Percentiles rank a stretch among this genome's conserved stretches.
Conservation (phyloP, 2,113 vertebrate species). For the Numida meleagris region DNA sequence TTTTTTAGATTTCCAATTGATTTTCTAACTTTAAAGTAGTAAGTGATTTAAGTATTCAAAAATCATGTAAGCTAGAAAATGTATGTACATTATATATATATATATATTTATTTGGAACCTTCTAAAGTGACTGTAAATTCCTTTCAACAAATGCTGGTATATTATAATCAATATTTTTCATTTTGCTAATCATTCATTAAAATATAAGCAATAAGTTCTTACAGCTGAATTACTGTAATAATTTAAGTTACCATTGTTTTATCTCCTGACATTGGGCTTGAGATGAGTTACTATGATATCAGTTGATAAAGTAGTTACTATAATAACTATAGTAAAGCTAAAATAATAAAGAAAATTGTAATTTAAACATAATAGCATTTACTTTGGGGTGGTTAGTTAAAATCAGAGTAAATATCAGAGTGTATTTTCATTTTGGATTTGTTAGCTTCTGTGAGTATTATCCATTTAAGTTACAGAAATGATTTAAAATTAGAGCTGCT, state of each 20-base stretch:
- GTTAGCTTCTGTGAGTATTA: neutral
- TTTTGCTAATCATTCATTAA: neutral
- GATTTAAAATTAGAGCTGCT: neutral
- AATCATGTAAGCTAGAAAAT: neutral
- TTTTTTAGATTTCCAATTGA: neutral
- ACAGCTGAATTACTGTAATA: neutral
- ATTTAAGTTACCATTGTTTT: neutral
- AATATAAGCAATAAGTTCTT: neutral
- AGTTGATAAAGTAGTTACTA: neutral
- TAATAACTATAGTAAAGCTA: neutral
- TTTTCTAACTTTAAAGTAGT: neutral
- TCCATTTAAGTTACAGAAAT: neutral
- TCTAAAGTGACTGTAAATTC: neutral
- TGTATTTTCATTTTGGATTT: neutral
- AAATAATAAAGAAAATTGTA: neutral
- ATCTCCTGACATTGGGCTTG: neutral
- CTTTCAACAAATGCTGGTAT: neutral
- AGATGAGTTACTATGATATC: neutral
- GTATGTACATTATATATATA: neutral
- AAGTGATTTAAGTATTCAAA: neutral
- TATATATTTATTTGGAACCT: neutral
- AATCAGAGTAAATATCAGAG: neutral
- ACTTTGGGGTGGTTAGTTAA: neutral
- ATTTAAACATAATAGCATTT: neutral
- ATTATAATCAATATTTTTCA: neutral